Base-by-base conservation (phyloP, 2,113 vertebrate species). In the Gopherus evgoodei region DNA sequence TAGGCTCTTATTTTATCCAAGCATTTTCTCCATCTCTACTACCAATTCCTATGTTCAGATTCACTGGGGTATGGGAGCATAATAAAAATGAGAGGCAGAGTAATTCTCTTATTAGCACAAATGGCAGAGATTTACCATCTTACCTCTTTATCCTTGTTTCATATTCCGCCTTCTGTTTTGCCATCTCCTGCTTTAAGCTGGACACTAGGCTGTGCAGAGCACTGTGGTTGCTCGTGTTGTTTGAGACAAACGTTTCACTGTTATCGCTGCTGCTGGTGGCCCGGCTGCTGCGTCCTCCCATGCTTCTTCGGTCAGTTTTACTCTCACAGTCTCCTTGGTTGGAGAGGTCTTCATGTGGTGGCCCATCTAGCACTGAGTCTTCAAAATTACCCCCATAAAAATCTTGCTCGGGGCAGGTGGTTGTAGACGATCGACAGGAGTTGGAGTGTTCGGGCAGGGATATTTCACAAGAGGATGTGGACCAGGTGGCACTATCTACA, bases 401-500 rank as follows among this genome's bases (percentile, higher is more conserved):
- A 98, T 99, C 99, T 97, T 99, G 99, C 83, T 99, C 99, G 0
- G 99, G 99, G 93, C 99, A 99, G 76, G 99, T 99, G 57, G 99
- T 99, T 59, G 99, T 99, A 86, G 99, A 99, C 5, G 99, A 99
- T 83, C 99, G 99, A 82, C 99, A 99, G 88, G 99, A 99, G 22
- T 98, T 99, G 94, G 99, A 99, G 95, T 99, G 99, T 95, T 99
- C 99, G 0, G 99, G 99, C 7, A 99, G 98, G 21, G 99, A 99
- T 97, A 99, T 99, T 89, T 99, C 99, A 42, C 99, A 99, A 21
- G 99, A 99, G 14, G 99, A 99, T 0, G 99, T 99, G 93, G 99
- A 99, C 99, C 99, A 99, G n/a, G 99, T 99, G 90, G 99, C 99
- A 17, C 99, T 99, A 98, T 99, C 99, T 16, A 99, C 98, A 0